Percentiles rank a stretch among this genome's conserved stretches.
Conservation (phyloP, 2,113 vertebrate genomes). For the Pavo muticus region DNA sequence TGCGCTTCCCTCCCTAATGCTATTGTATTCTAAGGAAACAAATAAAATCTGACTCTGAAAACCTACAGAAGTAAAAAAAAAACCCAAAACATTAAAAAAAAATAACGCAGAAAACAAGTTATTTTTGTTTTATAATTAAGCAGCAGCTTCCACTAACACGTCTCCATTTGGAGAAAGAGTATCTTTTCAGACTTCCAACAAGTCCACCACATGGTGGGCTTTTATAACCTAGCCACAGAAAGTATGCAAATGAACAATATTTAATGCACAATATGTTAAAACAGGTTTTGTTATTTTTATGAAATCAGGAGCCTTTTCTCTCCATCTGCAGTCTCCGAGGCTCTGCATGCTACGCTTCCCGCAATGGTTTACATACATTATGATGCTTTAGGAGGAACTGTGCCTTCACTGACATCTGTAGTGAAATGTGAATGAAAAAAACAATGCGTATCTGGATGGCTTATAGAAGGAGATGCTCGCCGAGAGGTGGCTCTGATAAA, state of each 20-base stretch:
- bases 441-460: slow-evolving; percentile 25
- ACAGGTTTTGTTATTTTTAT: slow-evolving; percentile 71
- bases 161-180: slow-evolving; percentile 59
- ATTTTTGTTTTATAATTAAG: slow-evolving; percentile 69
- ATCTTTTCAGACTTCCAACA: slow-evolving; percentile 54
- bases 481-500: neutral
- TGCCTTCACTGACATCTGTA: slow-evolving; percentile 65
- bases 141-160: slow-evolving; percentile 62
- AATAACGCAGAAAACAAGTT: neutral
- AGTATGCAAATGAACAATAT: slow-evolving; percentile 74
- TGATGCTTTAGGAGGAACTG: slow-evolving; percentile 44
- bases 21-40: neutral
- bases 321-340: slow-evolving; percentile 69
- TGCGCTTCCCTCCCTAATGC: neutral
- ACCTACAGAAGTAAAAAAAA: neutral
- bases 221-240: slow-evolving; percentile 55
- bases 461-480: neutral
- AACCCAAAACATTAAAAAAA: neutral
- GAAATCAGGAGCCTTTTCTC: slow-evolving; percentile 72
- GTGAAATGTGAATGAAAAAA: slow-evolving; percentile 58
- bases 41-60: neutral
- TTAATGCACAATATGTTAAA: slow-evolving; percentile 70
- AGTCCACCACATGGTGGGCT: slow-evolving; percentile 72
- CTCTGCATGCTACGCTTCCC: slow-evolving; percentile 1
- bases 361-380: slow-evolving; percentile 65